Evolutionary conservation across 2,797 vertebrate species (phyloP), one percentile per base, ranked within the genome.

Genomic region (Characodon lateralis): DNA sequence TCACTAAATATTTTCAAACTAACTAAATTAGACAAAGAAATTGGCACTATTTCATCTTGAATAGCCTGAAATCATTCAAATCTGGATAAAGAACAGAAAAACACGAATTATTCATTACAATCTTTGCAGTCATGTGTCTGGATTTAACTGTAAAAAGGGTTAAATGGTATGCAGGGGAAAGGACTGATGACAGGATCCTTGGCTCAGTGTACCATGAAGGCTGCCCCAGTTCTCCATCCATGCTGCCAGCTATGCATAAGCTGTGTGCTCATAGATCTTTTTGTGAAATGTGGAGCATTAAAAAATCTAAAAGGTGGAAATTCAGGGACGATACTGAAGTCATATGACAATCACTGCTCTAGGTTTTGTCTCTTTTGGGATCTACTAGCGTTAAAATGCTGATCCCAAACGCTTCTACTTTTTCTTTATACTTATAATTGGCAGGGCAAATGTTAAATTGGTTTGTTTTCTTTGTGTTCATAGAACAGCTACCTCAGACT

Each of bases 371-470:
- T 79, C 61, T 35, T 8, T 35, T 76, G 74, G 51, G 74, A 80
- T 5, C 72, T 41, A 75, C 71, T 77, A 35, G 39, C 63, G 51
- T 53, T 83, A 39, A 85, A 83, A 66, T 28, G 72, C 78, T 85
- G 83, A 87, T 78, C 88, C 84, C 55, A 16, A 35, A 69, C 63
- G 73, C 89, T 77, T 80, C 73, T 43, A 41, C 31, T 83, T 48
- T 83, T 83, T 81, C 70, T 87, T 85, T 86, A 79, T 78, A 72
- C 43, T 65, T 77, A 69, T 81, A 89, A 84, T 88, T 83, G 81
- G 77, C 53, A 81, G 86, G 85, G 80, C 87, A 91, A 89, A 93
- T 91, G 89, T 92, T 90, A 91, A 91, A 90, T 87, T 72, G 55
- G 13, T 46, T 71, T 16, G 48, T 84, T 80, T 87, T 35, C 35